Percentiles rank a stretch among this genome's conserved stretches.
Evolutionary conservation across 2,113 vertebrate genomes (phyloP).

Genomic region (Cyrtonyx montezumae): DNA sequence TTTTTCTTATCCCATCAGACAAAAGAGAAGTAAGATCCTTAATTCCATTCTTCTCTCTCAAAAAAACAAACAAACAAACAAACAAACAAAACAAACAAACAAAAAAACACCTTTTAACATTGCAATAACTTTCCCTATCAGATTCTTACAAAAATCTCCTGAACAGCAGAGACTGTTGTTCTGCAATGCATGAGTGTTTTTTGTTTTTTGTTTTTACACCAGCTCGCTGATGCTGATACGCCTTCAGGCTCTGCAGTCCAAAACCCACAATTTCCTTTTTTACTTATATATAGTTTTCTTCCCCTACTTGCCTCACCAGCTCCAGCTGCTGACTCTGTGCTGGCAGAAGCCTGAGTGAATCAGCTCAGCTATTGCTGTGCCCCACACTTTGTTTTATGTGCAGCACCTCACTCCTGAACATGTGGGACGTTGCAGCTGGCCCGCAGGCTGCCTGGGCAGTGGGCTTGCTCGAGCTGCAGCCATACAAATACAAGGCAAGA

Average conservation of each 20-base stretch:
- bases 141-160: not conserved
- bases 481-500: not conserved
- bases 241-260: not conserved
- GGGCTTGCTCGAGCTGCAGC: accelerated
- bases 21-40: not conserved
- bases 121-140: not conserved
- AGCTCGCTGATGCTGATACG: not conserved
- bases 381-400: not conserved
- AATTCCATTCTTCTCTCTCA: not conserved
- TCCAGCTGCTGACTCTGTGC: not conserved
- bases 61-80: too few species aligned
- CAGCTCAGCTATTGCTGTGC: not conserved
- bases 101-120: too few species aligned
- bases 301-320: not conserved
- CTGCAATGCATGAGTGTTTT: not conserved
- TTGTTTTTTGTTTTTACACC: not conserved
- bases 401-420: accelerated
- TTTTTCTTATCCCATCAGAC: not conserved
- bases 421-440: not conserved
- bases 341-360: not conserved
- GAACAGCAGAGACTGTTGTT: not conserved
- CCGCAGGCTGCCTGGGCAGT: not conserved
- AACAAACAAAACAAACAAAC: too few species aligned
- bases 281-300: not conserved
- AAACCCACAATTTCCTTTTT: not conserved